These are phyloP conservation scores for Campaea margaritaria DNA, from an alignment of 2,888 invertebrate genomes.

Conservation along the genomic window DNA sequence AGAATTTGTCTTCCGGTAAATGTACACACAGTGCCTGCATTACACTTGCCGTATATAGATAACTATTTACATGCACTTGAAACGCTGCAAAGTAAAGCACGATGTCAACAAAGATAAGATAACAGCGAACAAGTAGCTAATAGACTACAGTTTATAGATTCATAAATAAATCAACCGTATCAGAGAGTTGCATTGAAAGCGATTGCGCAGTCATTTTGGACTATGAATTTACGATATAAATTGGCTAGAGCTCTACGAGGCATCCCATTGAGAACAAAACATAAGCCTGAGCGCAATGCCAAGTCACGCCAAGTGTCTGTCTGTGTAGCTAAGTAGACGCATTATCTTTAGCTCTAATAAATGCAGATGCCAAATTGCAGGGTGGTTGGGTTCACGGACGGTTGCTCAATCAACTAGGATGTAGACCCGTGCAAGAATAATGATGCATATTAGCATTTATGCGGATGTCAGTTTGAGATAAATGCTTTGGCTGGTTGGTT, in stretches of 20 bases:
- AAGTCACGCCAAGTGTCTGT: constrained; percentile 45
- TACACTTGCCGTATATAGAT: constrained; percentile 16
- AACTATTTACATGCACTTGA: constrained; percentile 26
- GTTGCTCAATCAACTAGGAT: constrained; percentile 43
- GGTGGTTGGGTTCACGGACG: constrained; percentile 57
- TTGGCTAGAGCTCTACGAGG: constrained; percentile 30
- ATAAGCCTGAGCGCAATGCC: constrained; percentile 41
- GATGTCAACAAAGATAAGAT: constrained; percentile 35
- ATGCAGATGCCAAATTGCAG: constrained; percentile 58
- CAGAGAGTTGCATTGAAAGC: constrained; percentile 13
- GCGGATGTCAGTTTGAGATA: constrained; percentile 8
- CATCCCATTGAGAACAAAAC: constrained; percentile 33
- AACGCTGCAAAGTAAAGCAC: constrained; percentile 20
- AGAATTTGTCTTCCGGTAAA: not conserved
- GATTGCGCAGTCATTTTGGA: not conserved
- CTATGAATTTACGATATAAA: constrained; percentile 13
- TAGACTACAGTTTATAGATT: constrained; percentile 23
- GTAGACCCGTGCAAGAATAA: constrained; percentile 5
- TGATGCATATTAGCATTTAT: constrained; percentile 16
- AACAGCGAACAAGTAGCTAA: constrained; percentile 20
- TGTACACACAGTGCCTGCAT: not conserved
- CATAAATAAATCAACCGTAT: constrained; percentile 34
- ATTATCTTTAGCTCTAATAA: constrained; percentile 53
- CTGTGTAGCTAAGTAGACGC: constrained; percentile 34
- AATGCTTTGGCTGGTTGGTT: constrained; percentile 3